Conservation (phyloP, 2,797 vertebrate genomes). For the Phalloptychus januarius region DNA sequence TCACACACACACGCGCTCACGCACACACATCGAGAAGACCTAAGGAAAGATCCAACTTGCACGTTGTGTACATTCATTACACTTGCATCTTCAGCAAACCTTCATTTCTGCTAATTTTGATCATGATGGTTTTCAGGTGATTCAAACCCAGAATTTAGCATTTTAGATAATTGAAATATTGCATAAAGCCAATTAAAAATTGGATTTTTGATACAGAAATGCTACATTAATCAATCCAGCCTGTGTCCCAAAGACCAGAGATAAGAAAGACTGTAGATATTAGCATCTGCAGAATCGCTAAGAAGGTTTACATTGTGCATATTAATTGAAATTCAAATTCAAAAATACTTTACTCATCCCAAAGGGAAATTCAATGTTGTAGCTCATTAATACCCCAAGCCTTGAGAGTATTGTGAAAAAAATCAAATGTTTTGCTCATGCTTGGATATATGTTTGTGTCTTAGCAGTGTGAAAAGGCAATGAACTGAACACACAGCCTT, state of each 20-base stretch:
- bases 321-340: not conserved
- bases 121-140: not conserved
- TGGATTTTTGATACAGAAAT: not conserved
- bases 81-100: not conserved
- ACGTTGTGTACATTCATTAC: not conserved
- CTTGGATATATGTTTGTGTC: not conserved
- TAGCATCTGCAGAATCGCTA: not conserved
- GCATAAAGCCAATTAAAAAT: not conserved
- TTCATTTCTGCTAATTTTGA: not conserved
- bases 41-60: slow-evolving; percentile 1
- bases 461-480: not conserved
- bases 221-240: not conserved
- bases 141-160: not conserved
- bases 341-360: too few species aligned
- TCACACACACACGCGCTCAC: slow-evolving; percentile 10
- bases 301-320: not conserved
- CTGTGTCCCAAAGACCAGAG: not conserved
- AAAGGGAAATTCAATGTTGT: too few species aligned
- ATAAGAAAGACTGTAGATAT: not conserved
- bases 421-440: not conserved
- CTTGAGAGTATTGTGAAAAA: not conserved
- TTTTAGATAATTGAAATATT: not conserved
- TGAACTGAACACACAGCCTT: not conserved
- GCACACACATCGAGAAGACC: not conserved
- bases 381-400: not conserved